These are phyloP conservation scores for Gopherus evgoodei DNA, from an alignment of 2,113 vertebrate genomes.

Conservation along the genomic window DNA sequence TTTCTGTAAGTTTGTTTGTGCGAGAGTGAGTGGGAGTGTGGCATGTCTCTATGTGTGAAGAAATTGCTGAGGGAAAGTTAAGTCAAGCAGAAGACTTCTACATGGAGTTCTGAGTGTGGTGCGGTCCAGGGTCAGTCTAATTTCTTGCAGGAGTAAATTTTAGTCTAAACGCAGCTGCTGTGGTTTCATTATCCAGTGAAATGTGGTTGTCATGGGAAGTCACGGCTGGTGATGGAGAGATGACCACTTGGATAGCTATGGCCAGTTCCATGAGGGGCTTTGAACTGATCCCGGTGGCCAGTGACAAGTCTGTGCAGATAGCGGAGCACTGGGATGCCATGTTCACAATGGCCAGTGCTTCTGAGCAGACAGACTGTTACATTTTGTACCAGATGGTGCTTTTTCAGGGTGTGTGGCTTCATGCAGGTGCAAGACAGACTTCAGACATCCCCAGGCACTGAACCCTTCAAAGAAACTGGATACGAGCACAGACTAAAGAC, in stretches of 20 bases:
- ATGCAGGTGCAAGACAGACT: neutral
- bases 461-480: neutral
- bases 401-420: neutral
- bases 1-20: neutral
- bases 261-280: neutral
- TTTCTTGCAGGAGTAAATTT: neutral
- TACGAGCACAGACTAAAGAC: neutral
- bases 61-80: neutral
- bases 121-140: neutral
- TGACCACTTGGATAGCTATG: neutral
- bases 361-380: neutral
- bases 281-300: neutral
- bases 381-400: neutral
- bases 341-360: neutral
- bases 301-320: neutral
- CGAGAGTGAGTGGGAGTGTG: neutral
- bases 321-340: neutral
- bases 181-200: neutral
- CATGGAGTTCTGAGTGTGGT: neutral
- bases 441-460: neutral
- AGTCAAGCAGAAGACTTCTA: neutral
- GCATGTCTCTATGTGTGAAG: neutral
- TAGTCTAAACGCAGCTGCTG: neutral
- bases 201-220: neutral
- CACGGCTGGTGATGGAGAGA: neutral